These are phyloP conservation scores for Acyrthosiphon pisum DNA, from an alignment of 1,140 invertebrate genomes.

Conservation along the genomic window DNA sequence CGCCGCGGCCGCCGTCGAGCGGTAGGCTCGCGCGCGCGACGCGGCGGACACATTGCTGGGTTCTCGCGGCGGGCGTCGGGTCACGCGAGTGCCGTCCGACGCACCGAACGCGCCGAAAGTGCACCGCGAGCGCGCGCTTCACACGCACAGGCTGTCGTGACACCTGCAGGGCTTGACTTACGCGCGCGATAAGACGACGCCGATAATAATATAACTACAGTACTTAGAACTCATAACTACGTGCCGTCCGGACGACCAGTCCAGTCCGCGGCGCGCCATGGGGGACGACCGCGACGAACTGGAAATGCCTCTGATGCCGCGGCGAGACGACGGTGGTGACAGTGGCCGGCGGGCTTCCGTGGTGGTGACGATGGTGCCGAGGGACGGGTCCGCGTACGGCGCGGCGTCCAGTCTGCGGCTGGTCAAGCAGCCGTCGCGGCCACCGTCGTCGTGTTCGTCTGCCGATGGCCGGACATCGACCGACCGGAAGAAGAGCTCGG, in stretches of 20 bases:
- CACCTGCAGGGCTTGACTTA: background rate
- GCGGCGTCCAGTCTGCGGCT: background rate
- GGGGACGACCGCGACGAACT: slow-evolving; percentile 5
- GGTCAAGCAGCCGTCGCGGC: background rate
- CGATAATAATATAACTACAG: background rate
- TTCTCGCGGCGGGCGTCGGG: slow-evolving; percentile 1
- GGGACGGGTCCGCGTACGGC: background rate
- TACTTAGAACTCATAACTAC: background rate
- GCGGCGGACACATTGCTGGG: background rate
- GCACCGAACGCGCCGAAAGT: background rate
- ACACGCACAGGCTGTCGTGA: background rate
- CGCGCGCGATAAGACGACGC: background rate
- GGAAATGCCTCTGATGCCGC: slow-evolving; percentile 35
- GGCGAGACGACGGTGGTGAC: background rate
- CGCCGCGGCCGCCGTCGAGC: slow-evolving; percentile 2
- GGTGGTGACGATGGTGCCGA: slow-evolving; percentile 24
- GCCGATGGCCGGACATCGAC: background rate
- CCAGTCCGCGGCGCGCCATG: background rate
- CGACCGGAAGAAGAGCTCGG: slow-evolving; percentile 58
- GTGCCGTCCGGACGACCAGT: background rate
- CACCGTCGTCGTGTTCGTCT: background rate
- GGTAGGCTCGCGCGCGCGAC: background rate
- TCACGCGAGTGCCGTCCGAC: slow-evolving; percentile 25
- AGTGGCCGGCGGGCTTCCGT: slow-evolving; percentile 4
- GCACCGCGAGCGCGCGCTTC: background rate